Evolutionary conservation across 2,888 invertebrate genomes (phyloP).

Genomic region (Brachylomia viminalis): DNA sequence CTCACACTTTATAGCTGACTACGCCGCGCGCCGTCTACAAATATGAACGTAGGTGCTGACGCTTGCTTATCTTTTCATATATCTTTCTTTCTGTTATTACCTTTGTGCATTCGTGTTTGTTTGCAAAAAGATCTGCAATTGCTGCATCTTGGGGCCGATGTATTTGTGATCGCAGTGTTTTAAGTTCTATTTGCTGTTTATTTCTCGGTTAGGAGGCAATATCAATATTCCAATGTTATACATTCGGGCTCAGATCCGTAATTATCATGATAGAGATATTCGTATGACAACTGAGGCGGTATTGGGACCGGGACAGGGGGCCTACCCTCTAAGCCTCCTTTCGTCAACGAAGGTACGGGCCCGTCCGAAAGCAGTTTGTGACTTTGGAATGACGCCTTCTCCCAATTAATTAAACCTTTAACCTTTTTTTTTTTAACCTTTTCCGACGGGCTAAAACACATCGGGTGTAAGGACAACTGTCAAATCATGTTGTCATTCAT

Average conservation of each 20-base stretch:
- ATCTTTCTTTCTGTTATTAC: slow-evolving; percentile 26
- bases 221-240: no score
- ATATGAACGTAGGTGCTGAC: slow-evolving; percentile 32
- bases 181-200: neutral
- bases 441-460: no score
- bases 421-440: no score
- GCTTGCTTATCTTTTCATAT: slow-evolving; percentile 34
- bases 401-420: no score
- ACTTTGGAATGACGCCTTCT: no score
- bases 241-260: neutral
- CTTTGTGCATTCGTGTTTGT: slow-evolving; percentile 29
- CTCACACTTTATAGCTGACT: slow-evolving; percentile 37
- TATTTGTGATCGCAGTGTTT: neutral
- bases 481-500: no score
- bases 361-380: no score
- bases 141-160: neutral
- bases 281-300: neutral
- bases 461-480: no score
- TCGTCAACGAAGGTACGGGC: no score
- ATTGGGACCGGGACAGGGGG: no score
- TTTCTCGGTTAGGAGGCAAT: neutral
- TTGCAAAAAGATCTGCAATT: slow-evolving; percentile 21
- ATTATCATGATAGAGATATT: neutral
- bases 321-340: no score
- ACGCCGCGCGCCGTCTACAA: slow-evolving; percentile 22